These are phyloP conservation scores for Tauraco erythrolophus DNA, from an alignment of 2,113 vertebrate species.

Conservation along the genomic window DNA sequence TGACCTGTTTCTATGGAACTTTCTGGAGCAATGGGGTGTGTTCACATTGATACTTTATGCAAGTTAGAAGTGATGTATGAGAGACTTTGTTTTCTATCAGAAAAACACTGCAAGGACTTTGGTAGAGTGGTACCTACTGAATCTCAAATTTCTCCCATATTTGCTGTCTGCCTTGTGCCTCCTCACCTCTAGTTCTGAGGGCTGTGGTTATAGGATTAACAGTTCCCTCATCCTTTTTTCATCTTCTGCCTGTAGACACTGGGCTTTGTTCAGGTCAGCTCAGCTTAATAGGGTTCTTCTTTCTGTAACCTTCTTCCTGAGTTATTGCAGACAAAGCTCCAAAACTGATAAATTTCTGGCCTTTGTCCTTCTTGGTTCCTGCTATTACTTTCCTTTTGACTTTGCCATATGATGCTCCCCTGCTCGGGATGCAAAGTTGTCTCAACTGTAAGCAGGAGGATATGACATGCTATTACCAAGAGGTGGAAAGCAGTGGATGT, in stretches of 20 bases:
- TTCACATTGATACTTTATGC: neutral
- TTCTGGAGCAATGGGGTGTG: neutral
- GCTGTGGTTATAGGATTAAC: neutral
- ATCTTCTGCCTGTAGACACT: neutral
- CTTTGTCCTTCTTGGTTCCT: neutral
- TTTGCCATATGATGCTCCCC: rapidly evolving
- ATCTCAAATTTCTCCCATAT: rapidly evolving
- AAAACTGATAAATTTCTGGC: neutral
- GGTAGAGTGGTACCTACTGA: neutral
- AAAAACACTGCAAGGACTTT: neutral
- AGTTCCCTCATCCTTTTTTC: rapidly evolving
- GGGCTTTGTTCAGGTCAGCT: neutral
- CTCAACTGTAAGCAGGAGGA: neutral
- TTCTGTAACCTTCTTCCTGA: neutral
- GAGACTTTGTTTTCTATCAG: neutral
- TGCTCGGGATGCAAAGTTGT: neutral
- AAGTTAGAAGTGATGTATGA: neutral
- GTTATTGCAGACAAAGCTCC: neutral
- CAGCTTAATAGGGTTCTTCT: neutral
- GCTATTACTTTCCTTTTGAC: neutral
- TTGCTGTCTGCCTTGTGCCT: neutral
- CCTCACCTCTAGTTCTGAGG: neutral
- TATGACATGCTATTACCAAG: neutral
- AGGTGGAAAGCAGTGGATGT: neutral
- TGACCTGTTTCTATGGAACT: neutral